Base-by-base conservation (phyloP, 1,140 invertebrate species). In the Hyphantria cunea region DNA sequence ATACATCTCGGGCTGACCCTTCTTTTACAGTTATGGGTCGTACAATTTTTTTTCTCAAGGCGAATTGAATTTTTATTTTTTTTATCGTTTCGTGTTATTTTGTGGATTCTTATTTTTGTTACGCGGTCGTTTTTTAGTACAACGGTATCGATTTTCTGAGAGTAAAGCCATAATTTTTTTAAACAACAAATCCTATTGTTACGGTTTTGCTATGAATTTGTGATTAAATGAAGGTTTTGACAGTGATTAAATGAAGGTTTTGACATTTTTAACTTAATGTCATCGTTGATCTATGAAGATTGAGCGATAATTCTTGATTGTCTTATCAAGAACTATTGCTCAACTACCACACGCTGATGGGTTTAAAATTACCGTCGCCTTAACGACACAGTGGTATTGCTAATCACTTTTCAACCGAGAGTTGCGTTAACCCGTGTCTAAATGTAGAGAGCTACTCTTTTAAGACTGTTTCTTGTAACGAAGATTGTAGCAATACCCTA, bases 11-110 rank as follows among this genome's bases (percentile, higher is more conserved):
- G 48, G 56, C 31, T 50, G 48, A 51, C 55, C 25, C 56, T 31
- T 60, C 48, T 48, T 34, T 44, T 14, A 25, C 41, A 74, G 51
- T 45, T 48, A 52, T 71, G 78, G 75, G 72, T 72, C 72, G 56
- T 71, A 64, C 56, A 55, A 64, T 68, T 70, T 55, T 67, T 71
- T 68, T 75, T 70, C 70, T 70, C 64, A 68, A 76, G 69, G 50
- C 60, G 10, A 50, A 59, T 42, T 17, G 25, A 32, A 59, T 39
- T 59, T 51, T 56, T 51, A 12, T 17, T 51, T 41, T 59, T 56
- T 56, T 60, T 60, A 42, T 9, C 37, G 37, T 60, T 51, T 42
- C 33, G 15, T 50, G n/a, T n/a, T 34, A 42, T 59, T 42, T 50
- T 60, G 45, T 51, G 48, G 55, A 33, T 48, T 58, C 15, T 51